Evolutionary conservation across 2,113 vertebrate genomes (phyloP), one percentile per base, ranked within the genome.

Genomic region (Hemicordylus capensis): DNA sequence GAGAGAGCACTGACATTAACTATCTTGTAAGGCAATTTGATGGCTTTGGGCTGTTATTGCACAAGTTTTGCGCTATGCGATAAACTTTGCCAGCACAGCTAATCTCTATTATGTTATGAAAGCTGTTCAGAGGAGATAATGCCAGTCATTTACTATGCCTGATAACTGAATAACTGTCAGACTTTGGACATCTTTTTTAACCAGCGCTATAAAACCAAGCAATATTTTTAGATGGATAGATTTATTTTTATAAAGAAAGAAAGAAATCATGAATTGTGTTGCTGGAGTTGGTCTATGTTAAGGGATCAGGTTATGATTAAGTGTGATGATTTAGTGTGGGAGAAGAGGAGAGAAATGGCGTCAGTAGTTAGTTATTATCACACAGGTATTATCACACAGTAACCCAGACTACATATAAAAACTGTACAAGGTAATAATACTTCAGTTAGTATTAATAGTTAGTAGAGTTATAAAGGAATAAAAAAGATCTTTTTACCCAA

Each of bases 401-500:
- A 34, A 59, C 28, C 54, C 37, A 39, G 63, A 59, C 39, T n/a
- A n/a, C 11, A 39, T 54, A 79, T 0, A 17, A 67, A 3, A 46
- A 19, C 19, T 63, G 56, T 28, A 51, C 9, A 72, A 85, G 85
- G 76, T 0, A 24, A 39, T 28, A n/a, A 7, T 22, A 24, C 3
- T 28, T 2, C 12, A 69, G 76, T 46, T 51, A 22, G 14, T 9
- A 83, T 4, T 58, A 22, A 19, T 9, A 83, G 72, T 8, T 19
- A 31, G 51, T 0, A 48, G 15, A 31, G 1, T 3, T 7, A 8
- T 69, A 66, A 8, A 4, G n/a, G 11, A 6, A 70, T 1, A 61
- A 69, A 61, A 69, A 63, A 73, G 64, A 3, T 3, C 11, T 61
- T 72, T 28, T 95, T 95, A 98, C 96, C 97, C 22, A 97, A 88